These are phyloP conservation scores for Drosophila greeni DNA, from an alignment of 2,888 invertebrate species.

Conservation along the genomic window DNA sequence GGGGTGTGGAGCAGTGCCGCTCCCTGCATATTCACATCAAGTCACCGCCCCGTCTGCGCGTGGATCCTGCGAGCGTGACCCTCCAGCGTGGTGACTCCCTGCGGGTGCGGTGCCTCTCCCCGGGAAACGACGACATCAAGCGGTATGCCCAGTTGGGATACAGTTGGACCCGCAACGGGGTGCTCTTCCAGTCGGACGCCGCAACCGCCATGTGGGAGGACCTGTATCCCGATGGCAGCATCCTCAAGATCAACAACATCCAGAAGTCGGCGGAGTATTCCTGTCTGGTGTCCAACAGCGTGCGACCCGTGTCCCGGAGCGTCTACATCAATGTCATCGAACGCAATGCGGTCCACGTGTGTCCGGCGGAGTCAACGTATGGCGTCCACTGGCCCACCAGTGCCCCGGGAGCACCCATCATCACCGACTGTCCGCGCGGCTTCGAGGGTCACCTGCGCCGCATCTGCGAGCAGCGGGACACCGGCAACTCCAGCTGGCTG, in stretches of 20 bases:
- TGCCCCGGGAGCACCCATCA: slow-evolving; percentile 85
- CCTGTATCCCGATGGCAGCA: slow-evolving; percentile 89
- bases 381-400: slow-evolving; percentile 84
- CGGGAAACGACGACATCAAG: slow-evolving; percentile 82
- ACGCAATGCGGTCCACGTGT: slow-evolving; percentile 81
- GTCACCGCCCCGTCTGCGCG: slow-evolving; percentile 83
- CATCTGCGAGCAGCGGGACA: slow-evolving; percentile 82
- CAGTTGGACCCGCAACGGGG: slow-evolving; percentile 90
- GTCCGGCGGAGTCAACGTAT: slow-evolving; percentile 81
- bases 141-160: slow-evolving; percentile 85
- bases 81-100: slow-evolving; percentile 80
- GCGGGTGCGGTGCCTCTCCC: slow-evolving; percentile 82
- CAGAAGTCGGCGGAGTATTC: slow-evolving; percentile 90
- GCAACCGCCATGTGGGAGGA: slow-evolving; percentile 91
- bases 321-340: slow-evolving; percentile 84
- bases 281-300: slow-evolving; percentile 84
- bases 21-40: slow-evolving; percentile 82
- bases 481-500: slow-evolving; percentile 86
- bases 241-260: slow-evolving; percentile 87
- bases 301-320: slow-evolving; percentile 81
- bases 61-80: slow-evolving; percentile 84
- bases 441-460: slow-evolving; percentile 80
- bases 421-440: slow-evolving; percentile 83
- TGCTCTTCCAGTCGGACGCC: slow-evolving; percentile 85
- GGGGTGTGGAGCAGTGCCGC: slow-evolving; percentile 84